These are phyloP conservation scores for Dasypus novemcinctus DNA, from an alignment of 2,113 vertebrate species.

Conservation along the genomic window DNA sequence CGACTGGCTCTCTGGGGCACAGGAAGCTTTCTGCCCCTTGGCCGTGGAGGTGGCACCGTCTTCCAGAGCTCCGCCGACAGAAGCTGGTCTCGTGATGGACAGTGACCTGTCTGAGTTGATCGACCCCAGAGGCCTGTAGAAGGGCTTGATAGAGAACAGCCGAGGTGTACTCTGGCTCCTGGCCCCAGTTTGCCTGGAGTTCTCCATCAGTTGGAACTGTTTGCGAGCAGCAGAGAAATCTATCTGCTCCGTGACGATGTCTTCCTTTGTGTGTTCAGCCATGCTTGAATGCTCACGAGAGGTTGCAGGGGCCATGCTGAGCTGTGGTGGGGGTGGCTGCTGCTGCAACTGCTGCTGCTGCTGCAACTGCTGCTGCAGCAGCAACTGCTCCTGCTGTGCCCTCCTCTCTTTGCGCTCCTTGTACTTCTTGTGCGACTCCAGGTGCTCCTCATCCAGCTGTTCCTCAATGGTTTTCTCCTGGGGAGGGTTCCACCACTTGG, in stretches of 20 bases:
- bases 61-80: slow-evolving; percentile 61
- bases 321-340: not conserved
- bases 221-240: slow-evolving; percentile 94
- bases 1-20: slow-evolving; percentile 72
- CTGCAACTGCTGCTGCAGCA: slow-evolving; percentile 24
- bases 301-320: slow-evolving; percentile 34
- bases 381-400: slow-evolving; percentile 80
- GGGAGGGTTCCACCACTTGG: slow-evolving; percentile 99
- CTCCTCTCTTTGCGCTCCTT: slow-evolving; percentile 93
- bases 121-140: slow-evolving; percentile 86
- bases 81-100: slow-evolving; percentile 70
- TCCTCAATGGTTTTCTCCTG: slow-evolving; percentile 93
- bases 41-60: slow-evolving; percentile 33
- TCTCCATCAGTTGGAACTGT: slow-evolving; percentile 93
- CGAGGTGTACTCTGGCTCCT: slow-evolving; percentile 89
- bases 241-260: slow-evolving; percentile 94
- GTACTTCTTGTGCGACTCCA: slow-evolving; percentile 95
- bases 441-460: slow-evolving; percentile 92
- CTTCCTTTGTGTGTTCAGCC: slow-evolving; percentile 85
- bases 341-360: slow-evolving; percentile 46
- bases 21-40: slow-evolving; percentile 82
- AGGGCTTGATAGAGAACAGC: slow-evolving; percentile 94
- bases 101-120: slow-evolving; percentile 75
- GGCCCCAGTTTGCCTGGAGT: slow-evolving; percentile 70
- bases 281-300: slow-evolving; percentile 77